A percentile compares a stretch with the other conserved stretches of the same genome.
These are phyloP conservation scores for Actias luna DNA, from an alignment of 2,888 invertebrate genomes.

Conservation along the genomic window DNA sequence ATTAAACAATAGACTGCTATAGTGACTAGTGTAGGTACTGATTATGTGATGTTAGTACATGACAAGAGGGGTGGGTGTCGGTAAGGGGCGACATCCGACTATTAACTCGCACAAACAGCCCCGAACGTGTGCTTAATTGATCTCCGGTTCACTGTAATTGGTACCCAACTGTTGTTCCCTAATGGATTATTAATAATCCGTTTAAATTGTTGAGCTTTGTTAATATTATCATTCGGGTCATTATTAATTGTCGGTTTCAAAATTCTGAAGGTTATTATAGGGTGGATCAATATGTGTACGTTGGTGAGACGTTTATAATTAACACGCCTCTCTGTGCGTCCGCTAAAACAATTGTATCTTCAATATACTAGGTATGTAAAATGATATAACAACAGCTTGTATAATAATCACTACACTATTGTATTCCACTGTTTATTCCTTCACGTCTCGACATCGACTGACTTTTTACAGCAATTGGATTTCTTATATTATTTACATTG, in stretches of 20 bases:
- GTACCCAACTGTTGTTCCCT: not conserved
- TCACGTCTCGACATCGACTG: too few species aligned
- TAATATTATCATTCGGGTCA: not conserved
- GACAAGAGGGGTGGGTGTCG: not conserved
- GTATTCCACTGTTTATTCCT: too few species aligned
- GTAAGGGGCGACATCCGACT: not conserved
- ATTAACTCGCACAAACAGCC: not conserved
- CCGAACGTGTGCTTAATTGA: constrained; percentile 1
- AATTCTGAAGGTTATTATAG: too few species aligned
- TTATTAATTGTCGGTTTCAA: not conserved
- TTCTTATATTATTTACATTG: too few species aligned
- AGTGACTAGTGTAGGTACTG: not conserved
- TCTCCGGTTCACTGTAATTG: constrained; percentile 2
- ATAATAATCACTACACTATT: too few species aligned
- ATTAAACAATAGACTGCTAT: not conserved
- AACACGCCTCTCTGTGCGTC: too few species aligned
- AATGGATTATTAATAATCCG: constrained; percentile 2
- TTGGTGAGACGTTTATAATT: too few species aligned
- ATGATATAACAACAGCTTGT: too few species aligned
- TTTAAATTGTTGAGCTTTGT: not conserved
- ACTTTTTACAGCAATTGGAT: too few species aligned
- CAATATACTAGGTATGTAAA: too few species aligned
- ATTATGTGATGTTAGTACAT: not conserved
- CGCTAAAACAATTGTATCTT: too few species aligned
- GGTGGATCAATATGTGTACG: too few species aligned